Evolutionary conservation across 2,113 vertebrate genomes (phyloP), one percentile per base, ranked within the genome.

Genomic region (Dasyprocta punctata): DNA sequence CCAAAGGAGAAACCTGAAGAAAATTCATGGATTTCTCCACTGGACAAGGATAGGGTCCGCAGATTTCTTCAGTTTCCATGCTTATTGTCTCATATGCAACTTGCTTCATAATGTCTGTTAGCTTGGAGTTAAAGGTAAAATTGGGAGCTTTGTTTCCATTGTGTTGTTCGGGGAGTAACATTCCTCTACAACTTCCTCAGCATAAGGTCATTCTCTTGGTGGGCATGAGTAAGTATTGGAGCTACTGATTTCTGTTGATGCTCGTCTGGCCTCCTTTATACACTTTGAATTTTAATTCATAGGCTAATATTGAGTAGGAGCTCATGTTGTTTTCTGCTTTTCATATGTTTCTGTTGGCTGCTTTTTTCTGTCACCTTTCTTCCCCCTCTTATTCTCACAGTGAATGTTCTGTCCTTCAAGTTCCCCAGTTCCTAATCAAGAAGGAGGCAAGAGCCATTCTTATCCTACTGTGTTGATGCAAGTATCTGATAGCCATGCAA

Each of bases 61-160:
- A n/a, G 0, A 2, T 83, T 19, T 90, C 86, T 63, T 67, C 2
- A 5, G 0, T 26, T n/a, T 60, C 11, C 4, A 16, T 13, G 30
- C 10, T 75, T 44, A 58, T 47, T 96, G 3, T 41, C 71, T 26
- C 71, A 13, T 26, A 26, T 73, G 22, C 38, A 13, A 13, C 38
- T 2, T 13, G 71, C 38, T 11, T 73, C 36, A 8, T 20, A 8
- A 38, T n/a, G 67, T n/a, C 67, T 69, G 67, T 36, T n/a, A n/a
- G 67, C 19, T n/a, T 69, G 67, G 36, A 69, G 16, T n/a, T n/a
- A n/a, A 38, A 7, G 17, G 36, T n/a, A n/a, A 7, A 67, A 38
- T 1, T 38, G 19, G 38, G 69, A 73, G 69, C 69, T 73, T 73
- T 41, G 38, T 73, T 73, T 24, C 38, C 38, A 20, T 8, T 16